Base-by-base conservation (phyloP, 2,888 invertebrate genomes). In the Limenitis camilla region DNA sequence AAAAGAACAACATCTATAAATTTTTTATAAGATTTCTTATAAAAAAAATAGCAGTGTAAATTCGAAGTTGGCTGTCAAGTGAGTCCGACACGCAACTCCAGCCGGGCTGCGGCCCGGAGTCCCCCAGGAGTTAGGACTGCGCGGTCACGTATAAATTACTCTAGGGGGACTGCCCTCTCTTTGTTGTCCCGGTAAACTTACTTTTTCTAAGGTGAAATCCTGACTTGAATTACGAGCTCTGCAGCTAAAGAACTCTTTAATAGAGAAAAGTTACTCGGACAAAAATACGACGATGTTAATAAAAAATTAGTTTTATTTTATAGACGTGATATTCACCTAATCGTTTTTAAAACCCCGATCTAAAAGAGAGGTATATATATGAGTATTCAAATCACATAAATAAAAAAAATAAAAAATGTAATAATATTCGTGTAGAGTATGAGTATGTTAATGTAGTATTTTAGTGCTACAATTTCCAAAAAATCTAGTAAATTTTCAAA, bases 101-200 rank as follows among this genome's bases (percentile, higher is more conserved):
- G 54, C 64, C 52, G 35, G 55, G 60, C 62, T 59, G 57, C 53
- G 58, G 49, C 56, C 72, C 76, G 75, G 43, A 44, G 65, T 76
- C 82, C 78, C 69, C 59, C 55, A 68, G 64, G 67, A 68, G 63
- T 67, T 61, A 66, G 62, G 70, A 66, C 68, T 64, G 66, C 68
- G 76, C 77, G 81, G 84, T 81, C 83, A 83, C 84, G 80, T 84
- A 85, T 85, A 85, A 84, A 85, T 85, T 84, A 85, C 84, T 75
- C 74, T 64, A 69, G 73, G 72, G 77, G 74, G 74, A 76, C 73
- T 71, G 70, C 66, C 71, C 71, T 65, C 77, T 78, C 81, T 80
- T 81, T 82, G 82, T 82, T 81, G 79, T 80, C 74, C 78, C 73
- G 66, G 63, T 71, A 76, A 81, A 82, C 77, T 81, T 80, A 76